A percentile compares a stretch with the other conserved stretches of the same genome.
These are phyloP conservation scores for Pungitius pungitius DNA, from an alignment of 2,113 vertebrate genomes.

Conservation along the genomic window DNA sequence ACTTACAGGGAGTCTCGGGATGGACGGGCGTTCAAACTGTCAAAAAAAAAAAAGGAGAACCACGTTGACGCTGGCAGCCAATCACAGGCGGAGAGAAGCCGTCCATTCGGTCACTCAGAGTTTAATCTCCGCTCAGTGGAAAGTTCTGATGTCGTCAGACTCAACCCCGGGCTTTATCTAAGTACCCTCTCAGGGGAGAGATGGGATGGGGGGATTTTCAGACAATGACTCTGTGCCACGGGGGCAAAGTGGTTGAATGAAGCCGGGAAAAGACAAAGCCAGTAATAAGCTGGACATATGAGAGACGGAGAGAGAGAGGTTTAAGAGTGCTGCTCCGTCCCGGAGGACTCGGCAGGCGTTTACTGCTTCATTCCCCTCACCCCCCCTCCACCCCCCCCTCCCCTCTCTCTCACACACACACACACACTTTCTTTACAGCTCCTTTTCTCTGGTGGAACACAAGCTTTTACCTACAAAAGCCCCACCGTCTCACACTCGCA, in stretches of 20 bases:
- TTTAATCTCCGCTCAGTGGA: slow-evolving; percentile 76
- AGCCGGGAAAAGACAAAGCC: slow-evolving; percentile 66
- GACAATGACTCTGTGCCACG: slow-evolving; percentile 59
- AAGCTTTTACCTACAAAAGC: slow-evolving; percentile 55
- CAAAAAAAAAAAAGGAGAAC: slow-evolving; percentile 33
- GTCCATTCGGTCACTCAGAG: slow-evolving; percentile 68
- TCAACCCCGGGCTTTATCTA: slow-evolving; percentile 55
- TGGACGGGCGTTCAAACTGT: slow-evolving; percentile 60
- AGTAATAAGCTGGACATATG: slow-evolving; percentile 61
- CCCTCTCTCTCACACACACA: no score
- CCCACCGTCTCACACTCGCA: slow-evolving; percentile 31
- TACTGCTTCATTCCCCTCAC: slow-evolving; percentile 44
- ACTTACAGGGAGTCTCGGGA: slow-evolving; percentile 46
- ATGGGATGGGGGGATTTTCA: slow-evolving; percentile 60
- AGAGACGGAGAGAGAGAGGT: slow-evolving; percentile 25
- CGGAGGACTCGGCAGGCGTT: slow-evolving; percentile 40
- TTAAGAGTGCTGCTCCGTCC: slow-evolving; percentile 55
- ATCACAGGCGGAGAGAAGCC: slow-evolving; percentile 37
- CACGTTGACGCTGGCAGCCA: slow-evolving; percentile 21
- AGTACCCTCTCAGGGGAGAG: slow-evolving; percentile 52
- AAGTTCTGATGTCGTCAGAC: slow-evolving; percentile 68
- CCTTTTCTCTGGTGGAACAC: slow-evolving; percentile 46
- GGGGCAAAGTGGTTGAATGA: slow-evolving; percentile 60
- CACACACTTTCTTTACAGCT: slow-evolving; percentile 12
- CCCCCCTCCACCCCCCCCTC: background rate